Evolutionary conservation across 2,888 invertebrate genomes (phyloP).

Genomic region (Eupeodes latifasciatus): DNA sequence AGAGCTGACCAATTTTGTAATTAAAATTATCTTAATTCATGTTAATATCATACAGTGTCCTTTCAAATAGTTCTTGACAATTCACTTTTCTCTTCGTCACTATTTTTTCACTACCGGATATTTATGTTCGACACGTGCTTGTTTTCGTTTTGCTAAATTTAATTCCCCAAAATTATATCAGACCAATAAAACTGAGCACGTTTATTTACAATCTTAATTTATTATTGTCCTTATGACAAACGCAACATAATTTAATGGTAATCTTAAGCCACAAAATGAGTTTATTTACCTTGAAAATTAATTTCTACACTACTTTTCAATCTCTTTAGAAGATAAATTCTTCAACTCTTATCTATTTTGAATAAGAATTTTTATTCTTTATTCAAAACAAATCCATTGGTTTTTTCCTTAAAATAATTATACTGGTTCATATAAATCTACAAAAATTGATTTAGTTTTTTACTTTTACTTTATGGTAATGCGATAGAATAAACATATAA

Average conservation of each 20-base stretch:
- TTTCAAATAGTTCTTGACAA: too few relatives aligned
- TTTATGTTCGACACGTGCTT: too few relatives aligned
- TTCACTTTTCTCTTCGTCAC: too few relatives aligned
- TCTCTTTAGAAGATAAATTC: neutral
- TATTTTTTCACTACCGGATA: too few relatives aligned
- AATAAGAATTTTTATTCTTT: neutral
- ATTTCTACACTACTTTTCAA: conserved; percentile 1
- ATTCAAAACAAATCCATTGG: neutral
- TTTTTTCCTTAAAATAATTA: conserved; percentile 6
- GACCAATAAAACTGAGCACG: too few relatives aligned
- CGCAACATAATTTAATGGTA: neutral
- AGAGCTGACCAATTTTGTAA: too few relatives aligned
- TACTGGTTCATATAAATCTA: neutral
- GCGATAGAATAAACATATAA: neutral
- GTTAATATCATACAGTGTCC: too few relatives aligned
- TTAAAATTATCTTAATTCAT: too few relatives aligned
- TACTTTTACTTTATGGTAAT: conserved; percentile 24
- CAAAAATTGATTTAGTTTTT: neutral
- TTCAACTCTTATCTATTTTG: neutral
- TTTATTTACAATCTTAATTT: too few relatives aligned
- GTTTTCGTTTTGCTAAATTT: too few relatives aligned
- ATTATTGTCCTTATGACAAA: too few relatives aligned
- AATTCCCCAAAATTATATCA: too few relatives aligned
- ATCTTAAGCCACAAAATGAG: neutral
- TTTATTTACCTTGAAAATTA: neutral